These are phyloP conservation scores for Ectemnius lituratus DNA, from an alignment of 2,888 invertebrate species.

Conservation along the genomic window DNA sequence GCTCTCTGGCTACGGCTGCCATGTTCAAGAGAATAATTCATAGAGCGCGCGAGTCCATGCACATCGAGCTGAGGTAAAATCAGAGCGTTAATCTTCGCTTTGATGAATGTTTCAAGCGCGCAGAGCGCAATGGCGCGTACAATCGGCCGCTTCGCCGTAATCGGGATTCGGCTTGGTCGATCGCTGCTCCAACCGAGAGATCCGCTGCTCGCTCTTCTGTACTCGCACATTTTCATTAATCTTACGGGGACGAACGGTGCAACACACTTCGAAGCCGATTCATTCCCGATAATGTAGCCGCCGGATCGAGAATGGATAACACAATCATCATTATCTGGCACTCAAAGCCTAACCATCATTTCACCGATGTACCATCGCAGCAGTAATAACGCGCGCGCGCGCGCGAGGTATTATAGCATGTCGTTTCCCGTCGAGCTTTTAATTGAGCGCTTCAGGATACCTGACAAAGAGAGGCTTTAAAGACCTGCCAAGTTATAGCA, in stretches of 20 bases:
- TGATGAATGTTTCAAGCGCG: slow-evolving; percentile 3
- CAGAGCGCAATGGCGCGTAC: too few species aligned
- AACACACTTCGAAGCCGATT: background rate
- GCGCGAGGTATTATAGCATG: too few species aligned
- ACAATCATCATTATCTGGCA: slow-evolving; percentile 26
- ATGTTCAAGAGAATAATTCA: background rate
- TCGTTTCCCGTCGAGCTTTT: background rate
- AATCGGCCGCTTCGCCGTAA: too few species aligned
- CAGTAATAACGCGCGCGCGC: too few species aligned
- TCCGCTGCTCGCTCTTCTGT: too few species aligned
- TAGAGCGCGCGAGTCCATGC: background rate
- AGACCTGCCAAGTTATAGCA: slow-evolving; percentile 7
- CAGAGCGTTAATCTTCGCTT: slow-evolving; percentile 3
- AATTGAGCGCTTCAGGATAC: slow-evolving; percentile 15
- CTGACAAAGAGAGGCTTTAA: background rate
- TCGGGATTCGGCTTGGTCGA: too few species aligned
- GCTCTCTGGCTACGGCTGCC: background rate
- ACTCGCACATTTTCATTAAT: slow-evolving; percentile 16
- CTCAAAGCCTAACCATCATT: slow-evolving; percentile 14
- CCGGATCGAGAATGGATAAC: slow-evolving; percentile 2
- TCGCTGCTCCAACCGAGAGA: too few species aligned
- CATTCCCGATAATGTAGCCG: slow-evolving; percentile 12
- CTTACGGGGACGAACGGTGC: background rate
- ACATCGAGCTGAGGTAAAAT: background rate
- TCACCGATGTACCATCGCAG: too few species aligned